phyloP scores from a whole-genome alignment of 53 echinoderm and acorn worm genomes.

The Stichopus horrens region DNA sequence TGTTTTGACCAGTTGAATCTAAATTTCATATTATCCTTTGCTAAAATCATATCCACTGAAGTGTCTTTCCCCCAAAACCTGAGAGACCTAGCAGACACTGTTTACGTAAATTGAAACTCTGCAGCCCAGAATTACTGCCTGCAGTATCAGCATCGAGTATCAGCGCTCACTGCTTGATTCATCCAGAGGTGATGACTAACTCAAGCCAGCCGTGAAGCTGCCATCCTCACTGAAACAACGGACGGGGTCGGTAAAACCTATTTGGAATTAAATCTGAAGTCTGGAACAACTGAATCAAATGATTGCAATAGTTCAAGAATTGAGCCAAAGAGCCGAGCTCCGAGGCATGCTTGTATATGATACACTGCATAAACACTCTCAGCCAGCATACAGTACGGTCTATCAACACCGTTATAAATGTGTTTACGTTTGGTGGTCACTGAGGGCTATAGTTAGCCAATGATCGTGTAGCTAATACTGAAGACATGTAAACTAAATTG shows the following conservation, averaged over 20 bases:
- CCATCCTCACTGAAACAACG: background rate
- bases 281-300: background rate
- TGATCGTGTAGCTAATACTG: too few species aligned
- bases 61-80: background rate
- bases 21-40: slow-evolving; percentile 2
- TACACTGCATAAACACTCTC: background rate
- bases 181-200: slow-evolving; percentile 14
- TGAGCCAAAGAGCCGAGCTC: background rate
- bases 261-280: slow-evolving; percentile 6
- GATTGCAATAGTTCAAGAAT: too few species aligned
- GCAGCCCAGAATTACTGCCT: slow-evolving; percentile 23
- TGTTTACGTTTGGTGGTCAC: too few species aligned
- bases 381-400: too few species aligned
- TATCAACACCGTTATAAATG: too few species aligned
- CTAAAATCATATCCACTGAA: slow-evolving; percentile 5
- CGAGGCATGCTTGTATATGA: background rate
- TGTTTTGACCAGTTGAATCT: background rate
- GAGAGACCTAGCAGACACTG: slow-evolving; percentile 22
- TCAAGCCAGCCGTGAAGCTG: background rate
- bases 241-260: background rate
- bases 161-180: background rate
- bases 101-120: slow-evolving; percentile 21
- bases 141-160: background rate
- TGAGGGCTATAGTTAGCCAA: too few species aligned
- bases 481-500: too few species aligned